Evolutionary conservation across 2,797 vertebrate species (phyloP), one percentile per base, ranked within the genome.

Genomic region (Pogonophryne albipinna): DNA sequence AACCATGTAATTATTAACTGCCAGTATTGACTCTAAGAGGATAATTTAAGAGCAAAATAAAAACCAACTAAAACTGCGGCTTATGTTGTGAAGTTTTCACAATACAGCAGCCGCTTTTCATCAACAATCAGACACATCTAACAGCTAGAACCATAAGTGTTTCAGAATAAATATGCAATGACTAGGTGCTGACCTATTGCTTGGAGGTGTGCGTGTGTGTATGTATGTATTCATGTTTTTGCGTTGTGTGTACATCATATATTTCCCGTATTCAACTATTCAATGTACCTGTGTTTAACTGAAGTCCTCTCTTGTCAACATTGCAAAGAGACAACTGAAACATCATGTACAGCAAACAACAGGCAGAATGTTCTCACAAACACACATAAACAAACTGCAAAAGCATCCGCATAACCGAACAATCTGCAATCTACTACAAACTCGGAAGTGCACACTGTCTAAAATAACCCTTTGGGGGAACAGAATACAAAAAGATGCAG

Each of bases 401-500:
- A 45, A 77, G 55, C 60, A 76, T 80, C 76, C 61, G 19, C 74
- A 80, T 73, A 90, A 87, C 82, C 73, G 91, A 90, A 87, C 86
- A 84, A 82, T 85, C 75, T 83, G 74, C 76, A 84, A 79, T 87
- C 70, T 84, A 76, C 72, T 76, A 84, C 81, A 81, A 78, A 87
- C 76, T 82, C 70, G 80, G 68, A 82, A 85, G 85, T 84, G 82
- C 78, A 79, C 79, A 57, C 83, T 46, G 64, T 88, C 79, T 85
- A 80, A 90, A 90, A 88, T 81, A 86, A 75, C 69, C 87, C 85
- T 85, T 85, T 88, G 79, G 81, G 90, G 83, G 59, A 79, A 74
- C 20, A 60, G 78, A 90, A 86, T 84, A 89, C 81, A 90, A 91
- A 88, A 91, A 85, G 80, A 87, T 41, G 82, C 87, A 91, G 79